Conservation (phyloP, 1,140 invertebrate species). For the Hycleus cichorii region DNA sequence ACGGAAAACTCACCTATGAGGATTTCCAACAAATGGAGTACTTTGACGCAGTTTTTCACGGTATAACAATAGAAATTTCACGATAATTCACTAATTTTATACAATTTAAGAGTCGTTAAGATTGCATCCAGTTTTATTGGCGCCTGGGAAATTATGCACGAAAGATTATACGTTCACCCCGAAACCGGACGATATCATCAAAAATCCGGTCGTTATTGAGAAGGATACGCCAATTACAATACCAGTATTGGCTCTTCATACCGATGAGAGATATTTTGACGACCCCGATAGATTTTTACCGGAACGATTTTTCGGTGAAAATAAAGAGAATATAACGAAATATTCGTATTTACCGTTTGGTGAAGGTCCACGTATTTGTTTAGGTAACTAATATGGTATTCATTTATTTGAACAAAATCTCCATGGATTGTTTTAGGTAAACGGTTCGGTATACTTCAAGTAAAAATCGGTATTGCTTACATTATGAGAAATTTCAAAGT, state of each 20-base stretch:
- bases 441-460: constrained; percentile 16
- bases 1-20: constrained; percentile 42
- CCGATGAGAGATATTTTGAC: constrained; percentile 45
- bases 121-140: constrained; percentile 41
- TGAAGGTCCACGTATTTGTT: constrained; percentile 54
- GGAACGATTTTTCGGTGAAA: constrained; percentile 50
- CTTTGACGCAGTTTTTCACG: constrained; percentile 44
- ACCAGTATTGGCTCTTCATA: constrained; percentile 48
- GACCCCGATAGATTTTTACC: constrained; percentile 53
- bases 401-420: background rate
- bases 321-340: constrained; percentile 24
- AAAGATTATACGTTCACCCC: constrained; percentile 22
- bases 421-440: background rate
- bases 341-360: constrained; percentile 51
- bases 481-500: constrained; percentile 14
- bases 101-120: constrained; percentile 41
- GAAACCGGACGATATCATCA: constrained; percentile 18
- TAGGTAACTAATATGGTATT: background rate
- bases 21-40: constrained; percentile 42
- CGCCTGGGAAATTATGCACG: constrained; percentile 29
- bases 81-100: background rate
- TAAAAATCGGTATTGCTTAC: constrained; percentile 10
- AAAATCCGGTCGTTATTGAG: constrained; percentile 31
- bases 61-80: constrained; percentile 14
- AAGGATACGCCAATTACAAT: constrained; percentile 48